Evolutionary conservation across 2,888 invertebrate genomes (phyloP).

Genomic region (Conops quadrifasciatus): DNA sequence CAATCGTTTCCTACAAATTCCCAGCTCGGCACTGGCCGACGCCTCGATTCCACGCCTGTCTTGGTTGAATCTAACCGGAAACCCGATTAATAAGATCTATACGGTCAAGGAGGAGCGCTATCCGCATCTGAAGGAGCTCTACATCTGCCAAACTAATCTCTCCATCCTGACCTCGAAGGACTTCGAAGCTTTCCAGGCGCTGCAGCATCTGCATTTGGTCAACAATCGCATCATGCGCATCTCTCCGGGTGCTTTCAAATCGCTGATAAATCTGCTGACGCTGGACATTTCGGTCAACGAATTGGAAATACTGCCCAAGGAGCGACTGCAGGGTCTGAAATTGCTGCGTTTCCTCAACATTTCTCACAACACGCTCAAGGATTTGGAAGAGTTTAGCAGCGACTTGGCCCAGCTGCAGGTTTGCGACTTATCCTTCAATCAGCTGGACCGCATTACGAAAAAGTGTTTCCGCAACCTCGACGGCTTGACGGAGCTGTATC

Average conservation of each 20-base stretch:
- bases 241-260: slow-evolving; percentile 85
- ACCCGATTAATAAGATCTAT: slow-evolving; percentile 79
- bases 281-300: slow-evolving; percentile 85
- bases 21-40: slow-evolving; percentile 76
- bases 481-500: slow-evolving; percentile 78
- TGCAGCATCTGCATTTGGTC: slow-evolving; percentile 78
- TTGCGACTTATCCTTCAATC: slow-evolving; percentile 84
- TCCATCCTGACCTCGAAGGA: slow-evolving; percentile 85
- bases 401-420: slow-evolving; percentile 81
- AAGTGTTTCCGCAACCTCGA: slow-evolving; percentile 80
- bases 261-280: slow-evolving; percentile 77
- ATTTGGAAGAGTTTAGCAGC: slow-evolving; percentile 81
- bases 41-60: slow-evolving; percentile 76
- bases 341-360: slow-evolving; percentile 80
- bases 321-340: slow-evolving; percentile 81
- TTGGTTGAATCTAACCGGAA: slow-evolving; percentile 83
- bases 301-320: slow-evolving; percentile 83
- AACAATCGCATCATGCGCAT: slow-evolving; percentile 80
- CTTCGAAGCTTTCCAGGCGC: slow-evolving; percentile 82
- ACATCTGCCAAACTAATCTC: slow-evolving; percentile 81
- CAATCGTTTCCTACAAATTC: slow-evolving; percentile 83
- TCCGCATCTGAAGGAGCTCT: slow-evolving; percentile 82
- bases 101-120: slow-evolving; percentile 75
- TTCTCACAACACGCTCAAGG: slow-evolving; percentile 83
- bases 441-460: slow-evolving; percentile 79